Evolutionary conservation across 2,888 invertebrate species (phyloP).

Genomic region (Papilio gigon): DNA sequence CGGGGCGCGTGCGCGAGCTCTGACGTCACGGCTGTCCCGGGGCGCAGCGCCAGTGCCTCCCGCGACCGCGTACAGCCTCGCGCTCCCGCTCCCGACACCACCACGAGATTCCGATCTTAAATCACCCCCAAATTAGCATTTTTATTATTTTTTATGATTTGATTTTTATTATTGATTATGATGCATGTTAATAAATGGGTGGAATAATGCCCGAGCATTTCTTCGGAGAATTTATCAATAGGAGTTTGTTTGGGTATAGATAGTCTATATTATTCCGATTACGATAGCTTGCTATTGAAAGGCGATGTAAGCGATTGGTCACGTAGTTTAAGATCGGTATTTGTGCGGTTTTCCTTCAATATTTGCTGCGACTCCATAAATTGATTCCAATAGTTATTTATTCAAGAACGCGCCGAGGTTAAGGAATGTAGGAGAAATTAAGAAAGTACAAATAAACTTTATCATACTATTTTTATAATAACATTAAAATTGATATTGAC

Average conservation of each 20-base stretch:
- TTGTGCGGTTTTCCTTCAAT: constrained; percentile 2
- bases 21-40: constrained; percentile 79
- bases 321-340: constrained; percentile 28
- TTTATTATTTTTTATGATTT: no score
- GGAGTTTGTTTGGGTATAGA: neutral
- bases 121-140: no score
- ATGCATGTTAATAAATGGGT: no score
- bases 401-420: no score
- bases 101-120: constrained; percentile 75
- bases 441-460: no score
- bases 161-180: no score
- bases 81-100: constrained; percentile 74
- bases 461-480: no score
- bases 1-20: constrained; percentile 58
- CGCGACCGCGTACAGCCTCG: constrained; percentile 76
- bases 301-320: constrained; percentile 37
- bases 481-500: no score
- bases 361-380: neutral
- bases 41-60: constrained; percentile 74
- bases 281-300: constrained; percentile 24
- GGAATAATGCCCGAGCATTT: neutral
- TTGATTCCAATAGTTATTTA: neutral
- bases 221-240: neutral
- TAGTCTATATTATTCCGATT: constrained; percentile 15
- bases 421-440: neutral